Evolutionary conservation across 2,113 vertebrate species (phyloP).

Genomic region (Neogale vison): DNA sequence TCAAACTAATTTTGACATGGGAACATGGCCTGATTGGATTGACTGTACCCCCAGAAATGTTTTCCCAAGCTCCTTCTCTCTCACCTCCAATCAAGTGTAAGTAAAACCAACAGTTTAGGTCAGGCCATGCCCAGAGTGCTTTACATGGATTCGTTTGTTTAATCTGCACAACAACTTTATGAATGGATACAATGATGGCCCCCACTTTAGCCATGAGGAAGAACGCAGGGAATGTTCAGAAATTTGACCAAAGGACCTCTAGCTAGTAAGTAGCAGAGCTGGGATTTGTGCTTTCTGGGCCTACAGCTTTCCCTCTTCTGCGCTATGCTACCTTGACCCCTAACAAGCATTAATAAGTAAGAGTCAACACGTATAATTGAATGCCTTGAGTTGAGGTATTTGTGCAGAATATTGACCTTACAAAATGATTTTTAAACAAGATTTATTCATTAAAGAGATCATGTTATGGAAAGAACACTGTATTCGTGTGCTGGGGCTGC

Average conservation of each 20-base stretch:
- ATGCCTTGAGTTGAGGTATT: background rate
- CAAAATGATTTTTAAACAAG: background rate
- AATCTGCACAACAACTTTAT: background rate
- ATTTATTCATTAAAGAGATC: slow-evolving; percentile 2
- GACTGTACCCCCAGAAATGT: accelerated
- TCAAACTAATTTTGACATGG: background rate
- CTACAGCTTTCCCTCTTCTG: background rate
- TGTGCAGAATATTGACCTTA: background rate
- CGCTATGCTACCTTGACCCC: accelerated
- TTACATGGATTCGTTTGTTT: background rate
- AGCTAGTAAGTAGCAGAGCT: background rate
- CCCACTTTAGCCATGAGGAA: background rate
- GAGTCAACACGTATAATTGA: background rate
- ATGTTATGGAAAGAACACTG: background rate
- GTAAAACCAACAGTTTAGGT: background rate
- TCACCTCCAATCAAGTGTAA: background rate
- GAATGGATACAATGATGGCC: background rate
- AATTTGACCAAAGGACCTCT: background rate
- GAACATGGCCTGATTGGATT: background rate
- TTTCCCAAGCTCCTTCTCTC: background rate
- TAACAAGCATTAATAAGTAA: background rate
- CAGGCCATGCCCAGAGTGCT: too few relatives aligned
- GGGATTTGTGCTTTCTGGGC: background rate
- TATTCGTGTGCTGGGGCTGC: background rate
- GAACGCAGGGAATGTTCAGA: background rate